These are phyloP conservation scores for Eumaeus atala DNA, from an alignment of 1,140 invertebrate genomes.

Conservation along the genomic window DNA sequence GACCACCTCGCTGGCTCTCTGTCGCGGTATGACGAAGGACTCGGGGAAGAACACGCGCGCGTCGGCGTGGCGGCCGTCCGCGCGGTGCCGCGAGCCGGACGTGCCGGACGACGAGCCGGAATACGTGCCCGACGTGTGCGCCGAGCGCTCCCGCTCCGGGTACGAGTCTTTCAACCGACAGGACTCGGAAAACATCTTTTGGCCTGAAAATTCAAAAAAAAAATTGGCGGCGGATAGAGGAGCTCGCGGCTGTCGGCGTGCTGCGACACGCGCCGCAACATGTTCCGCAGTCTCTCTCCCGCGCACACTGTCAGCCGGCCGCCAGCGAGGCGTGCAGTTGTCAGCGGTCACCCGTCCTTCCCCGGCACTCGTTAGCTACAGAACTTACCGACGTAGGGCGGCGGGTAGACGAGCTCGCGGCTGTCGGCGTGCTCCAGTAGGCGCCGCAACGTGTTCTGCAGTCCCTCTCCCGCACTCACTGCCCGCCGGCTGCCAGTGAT, in stretches of 20 bases:
- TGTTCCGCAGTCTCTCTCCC: conserved; percentile 84
- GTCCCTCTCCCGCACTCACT: conserved; percentile 77
- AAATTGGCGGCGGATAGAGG: conserved; percentile 45
- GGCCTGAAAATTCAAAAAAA: conserved; percentile 38
- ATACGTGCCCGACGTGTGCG: conserved; percentile 60
- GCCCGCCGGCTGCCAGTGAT: conserved; percentile 65
- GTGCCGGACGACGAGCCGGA: conserved; percentile 68
- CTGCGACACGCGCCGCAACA: conserved; percentile 83
- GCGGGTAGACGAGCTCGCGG: conserved; percentile 75
- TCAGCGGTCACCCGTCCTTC: too few species aligned
- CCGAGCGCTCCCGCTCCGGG: conserved; percentile 43
- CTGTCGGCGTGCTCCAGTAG: conserved; percentile 82
- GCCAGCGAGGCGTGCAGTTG: conserved; percentile 76
- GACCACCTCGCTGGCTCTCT: conserved; percentile 37
- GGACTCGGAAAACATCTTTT: conserved; percentile 55
- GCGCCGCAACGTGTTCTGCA: conserved; percentile 85
- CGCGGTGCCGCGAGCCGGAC: conserved; percentile 63
- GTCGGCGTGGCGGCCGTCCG: too few species aligned
- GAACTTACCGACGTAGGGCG: conserved; percentile 45
- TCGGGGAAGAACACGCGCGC: too few species aligned
- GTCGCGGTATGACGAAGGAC: too few species aligned
- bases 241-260: conserved; percentile 81
- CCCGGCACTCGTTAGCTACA: too few species aligned
- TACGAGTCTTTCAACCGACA: conserved; percentile 50
- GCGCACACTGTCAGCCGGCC: conserved; percentile 54